Evolutionary conservation across 2,113 vertebrate genomes (phyloP).

Genomic region (Strigops habroptila): DNA sequence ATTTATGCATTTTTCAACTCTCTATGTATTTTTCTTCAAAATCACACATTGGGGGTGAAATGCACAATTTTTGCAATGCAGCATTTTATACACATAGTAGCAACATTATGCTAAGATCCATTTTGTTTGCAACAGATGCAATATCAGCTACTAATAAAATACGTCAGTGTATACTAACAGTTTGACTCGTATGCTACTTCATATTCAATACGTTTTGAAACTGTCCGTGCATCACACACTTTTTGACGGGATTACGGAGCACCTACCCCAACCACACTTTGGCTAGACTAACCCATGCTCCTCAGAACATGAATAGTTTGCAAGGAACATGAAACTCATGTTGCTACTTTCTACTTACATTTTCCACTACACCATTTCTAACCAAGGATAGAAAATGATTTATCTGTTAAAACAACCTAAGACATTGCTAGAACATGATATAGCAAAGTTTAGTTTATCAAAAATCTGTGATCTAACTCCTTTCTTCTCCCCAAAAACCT

Average conservation of each 20-base stretch:
- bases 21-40: not conserved
- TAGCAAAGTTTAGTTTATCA: not conserved
- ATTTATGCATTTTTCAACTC: not conserved
- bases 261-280: not conserved
- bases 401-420: not conserved
- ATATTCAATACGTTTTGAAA: not conserved
- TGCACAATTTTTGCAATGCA: fast-evolving
- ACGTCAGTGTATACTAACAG: not conserved
- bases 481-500: not conserved
- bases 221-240: not conserved
- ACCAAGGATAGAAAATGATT: not conserved
- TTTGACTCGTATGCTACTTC: not conserved
- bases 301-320: not conserved
- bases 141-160: not conserved
- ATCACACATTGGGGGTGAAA: fast-evolving
- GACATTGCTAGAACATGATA: not conserved
- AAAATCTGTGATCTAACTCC: not conserved
- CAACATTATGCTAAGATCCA: not conserved
- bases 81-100: not conserved
- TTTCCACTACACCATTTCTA: not conserved
- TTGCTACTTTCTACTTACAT: not conserved
- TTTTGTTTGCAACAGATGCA: not conserved
- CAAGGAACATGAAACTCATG: not conserved
- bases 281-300: not conserved
- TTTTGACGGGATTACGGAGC: not conserved